Evolutionary conservation across 2,113 vertebrate species (phyloP).

Genomic region (Hypomesus transpacificus): DNA sequence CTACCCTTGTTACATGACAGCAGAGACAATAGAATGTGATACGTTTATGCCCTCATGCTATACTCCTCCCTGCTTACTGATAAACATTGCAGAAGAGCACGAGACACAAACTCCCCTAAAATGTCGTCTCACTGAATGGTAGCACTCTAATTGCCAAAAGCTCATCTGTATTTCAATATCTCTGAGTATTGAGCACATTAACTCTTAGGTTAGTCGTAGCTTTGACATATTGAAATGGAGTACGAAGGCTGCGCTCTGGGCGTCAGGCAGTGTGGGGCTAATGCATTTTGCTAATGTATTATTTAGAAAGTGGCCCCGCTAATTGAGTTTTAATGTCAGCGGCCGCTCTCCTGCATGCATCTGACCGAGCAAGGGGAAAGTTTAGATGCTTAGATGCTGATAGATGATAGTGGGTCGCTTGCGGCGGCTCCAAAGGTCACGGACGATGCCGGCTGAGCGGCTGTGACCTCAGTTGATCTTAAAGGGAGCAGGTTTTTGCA

Average conservation of each 20-base stretch:
- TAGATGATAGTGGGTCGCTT: constrained; percentile 63
- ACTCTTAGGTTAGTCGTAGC: constrained; percentile 43
- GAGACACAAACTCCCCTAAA: constrained; percentile 2
- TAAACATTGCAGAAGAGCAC: background rate
- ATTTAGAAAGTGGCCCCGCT: constrained; percentile 70
- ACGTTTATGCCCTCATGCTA: background rate
- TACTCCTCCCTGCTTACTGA: background rate
- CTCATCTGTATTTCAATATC: constrained; percentile 48
- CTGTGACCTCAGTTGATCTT: constrained; percentile 36
- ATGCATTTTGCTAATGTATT: constrained; percentile 74
- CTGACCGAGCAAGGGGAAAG: constrained; percentile 61
- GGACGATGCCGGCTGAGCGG: constrained; percentile 42
- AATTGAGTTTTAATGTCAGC: constrained; percentile 79
- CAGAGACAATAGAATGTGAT: background rate
- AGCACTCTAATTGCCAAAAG: constrained; percentile 37
- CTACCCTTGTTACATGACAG: background rate
- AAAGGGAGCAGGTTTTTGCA: constrained; percentile 26
- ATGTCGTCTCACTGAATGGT: constrained; percentile 33
- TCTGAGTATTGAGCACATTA: constrained; percentile 49
- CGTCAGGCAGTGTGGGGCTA: constrained; percentile 56
- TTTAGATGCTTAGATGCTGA: constrained; percentile 71
- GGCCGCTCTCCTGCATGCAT: constrained; percentile 63
- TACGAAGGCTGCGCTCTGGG: constrained; percentile 51
- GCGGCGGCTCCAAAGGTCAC: constrained; percentile 69
- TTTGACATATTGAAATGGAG: constrained; percentile 68